These are phyloP conservation scores for Cordilura impudica DNA, from an alignment of 2,888 invertebrate species.

Conservation along the genomic window DNA sequence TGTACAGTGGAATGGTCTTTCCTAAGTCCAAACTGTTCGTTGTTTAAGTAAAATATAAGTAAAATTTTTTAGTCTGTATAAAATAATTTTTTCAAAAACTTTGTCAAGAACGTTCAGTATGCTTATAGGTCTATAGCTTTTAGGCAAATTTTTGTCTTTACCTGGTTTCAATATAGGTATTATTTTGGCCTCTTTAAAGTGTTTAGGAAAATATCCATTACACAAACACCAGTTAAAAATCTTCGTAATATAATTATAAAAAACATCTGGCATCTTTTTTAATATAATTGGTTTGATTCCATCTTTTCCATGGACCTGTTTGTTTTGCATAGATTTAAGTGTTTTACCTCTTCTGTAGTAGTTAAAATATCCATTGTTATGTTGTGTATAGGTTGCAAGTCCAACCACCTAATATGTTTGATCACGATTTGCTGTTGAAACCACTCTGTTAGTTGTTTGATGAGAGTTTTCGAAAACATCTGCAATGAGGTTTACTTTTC, in stretches of 20 bases:
- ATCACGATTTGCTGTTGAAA: no score
- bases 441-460: no score
- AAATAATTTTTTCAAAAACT: conserved; percentile 20
- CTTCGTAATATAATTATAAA: not conserved
- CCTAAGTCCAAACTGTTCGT: conserved; percentile 1
- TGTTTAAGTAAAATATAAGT: not conserved
- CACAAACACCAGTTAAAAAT: conserved; percentile 12
- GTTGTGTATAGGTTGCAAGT: no score
- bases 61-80: not conserved
- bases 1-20: conserved; percentile 7
- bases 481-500: no score
- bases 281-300: no score
- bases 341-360: no score
- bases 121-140: conserved; percentile 15
- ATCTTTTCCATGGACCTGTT: no score
- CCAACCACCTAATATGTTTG: no score
- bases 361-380: no score
- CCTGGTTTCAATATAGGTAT: conserved; percentile 2
- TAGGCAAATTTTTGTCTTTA: not conserved
- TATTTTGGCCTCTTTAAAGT: not conserved
- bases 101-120: not conserved
- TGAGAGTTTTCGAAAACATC: no score
- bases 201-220: conserved; percentile 6
- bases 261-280: not conserved
- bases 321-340: no score